Conservation (phyloP, 64 coral and sea anemone genomes). For the Montipora sp. region DNA sequence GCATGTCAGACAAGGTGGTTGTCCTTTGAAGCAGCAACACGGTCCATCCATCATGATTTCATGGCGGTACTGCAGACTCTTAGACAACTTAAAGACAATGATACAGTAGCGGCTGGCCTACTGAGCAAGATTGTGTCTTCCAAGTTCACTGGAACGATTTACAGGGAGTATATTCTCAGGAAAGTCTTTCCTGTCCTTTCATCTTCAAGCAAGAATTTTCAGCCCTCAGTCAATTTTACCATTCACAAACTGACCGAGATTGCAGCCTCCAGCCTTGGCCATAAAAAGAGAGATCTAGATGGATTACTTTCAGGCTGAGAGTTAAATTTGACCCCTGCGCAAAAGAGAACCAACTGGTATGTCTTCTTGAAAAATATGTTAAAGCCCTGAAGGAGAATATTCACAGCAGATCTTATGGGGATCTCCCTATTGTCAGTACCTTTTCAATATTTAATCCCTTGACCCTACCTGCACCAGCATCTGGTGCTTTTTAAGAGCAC, state of each 20-base stretch:
- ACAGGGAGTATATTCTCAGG: neutral
- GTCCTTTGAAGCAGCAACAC: conserved; percentile 14
- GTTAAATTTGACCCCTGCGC: neutral
- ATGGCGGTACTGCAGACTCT: neutral
- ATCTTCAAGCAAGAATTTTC: conserved; percentile 24
- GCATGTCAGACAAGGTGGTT: conserved; percentile 16
- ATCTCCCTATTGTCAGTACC: conserved; percentile 41
- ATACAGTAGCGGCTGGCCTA: neutral
- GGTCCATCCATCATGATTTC: neutral
- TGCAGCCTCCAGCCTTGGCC: neutral
- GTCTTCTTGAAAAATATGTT: conserved; percentile 35
- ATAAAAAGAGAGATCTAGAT: neutral
- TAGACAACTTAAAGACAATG: neutral
- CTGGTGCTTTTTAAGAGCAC: conserved; percentile 41
- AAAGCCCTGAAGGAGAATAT: conserved; percentile 51
- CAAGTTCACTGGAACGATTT: conserved; percentile 18
- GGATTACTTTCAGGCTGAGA: neutral
- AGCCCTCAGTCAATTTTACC: neutral
- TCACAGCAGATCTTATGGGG: conserved; percentile 14
- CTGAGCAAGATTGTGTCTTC: neutral
- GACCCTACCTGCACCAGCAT: conserved; percentile 22
- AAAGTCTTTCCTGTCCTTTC: conserved; percentile 1
- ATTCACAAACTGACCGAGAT: neutral
- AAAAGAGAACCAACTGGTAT: neutral
- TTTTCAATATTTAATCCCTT: conserved; percentile 52